Base-by-base conservation (phyloP, 2,888 invertebrate genomes). In the Amblyteles armatorius region DNA sequence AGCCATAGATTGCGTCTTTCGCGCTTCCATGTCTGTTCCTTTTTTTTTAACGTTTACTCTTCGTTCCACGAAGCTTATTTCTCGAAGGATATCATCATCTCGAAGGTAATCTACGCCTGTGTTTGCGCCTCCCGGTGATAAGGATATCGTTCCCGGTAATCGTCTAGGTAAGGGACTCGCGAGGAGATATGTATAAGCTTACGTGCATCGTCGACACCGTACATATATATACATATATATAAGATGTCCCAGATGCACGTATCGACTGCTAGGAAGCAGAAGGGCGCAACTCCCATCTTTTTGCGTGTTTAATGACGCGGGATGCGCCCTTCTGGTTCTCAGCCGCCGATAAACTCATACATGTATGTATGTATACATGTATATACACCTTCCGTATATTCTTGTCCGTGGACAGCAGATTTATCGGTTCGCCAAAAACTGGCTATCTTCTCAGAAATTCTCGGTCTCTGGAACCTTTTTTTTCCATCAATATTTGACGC, bases 1-100 rank as follows among this genome's bases (percentile, higher is more conserved):
- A 3, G 22, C 26, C 4, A 4, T 26, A 11, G 11, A 13, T 57
- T 13, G 57, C 11, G 22, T 57, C 11, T 4, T 29, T 63, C 74
- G 48, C 33, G 55, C 52, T 33, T 63, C 2, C 19, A 19, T n/a
- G 48, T 48, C 19, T 40, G 6, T 33, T 48, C 9, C 29, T 67
- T 55, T 67, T 55, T 68, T 29, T 71, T 73, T 76, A 36, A 63
- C 82, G 67, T 65, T 79, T 79, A 72, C 55, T 78, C 67, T 57
- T 40, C 67, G 55, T 71, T 71, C 76, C 79, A 78, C 78, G 77
- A 40, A 67, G 52, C 33, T 85, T 82, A 74, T 86, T 83, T 79
- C 82, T 79, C 87, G 87, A 87, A 84, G 87, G 84, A 87, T 88
- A 88, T 81, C 87, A 84, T 86, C 86, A 78, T 83, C 77, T 74